phyloP scores from a whole-genome alignment of 2,113 vertebrate species.

The Cathartes aura region DNA sequence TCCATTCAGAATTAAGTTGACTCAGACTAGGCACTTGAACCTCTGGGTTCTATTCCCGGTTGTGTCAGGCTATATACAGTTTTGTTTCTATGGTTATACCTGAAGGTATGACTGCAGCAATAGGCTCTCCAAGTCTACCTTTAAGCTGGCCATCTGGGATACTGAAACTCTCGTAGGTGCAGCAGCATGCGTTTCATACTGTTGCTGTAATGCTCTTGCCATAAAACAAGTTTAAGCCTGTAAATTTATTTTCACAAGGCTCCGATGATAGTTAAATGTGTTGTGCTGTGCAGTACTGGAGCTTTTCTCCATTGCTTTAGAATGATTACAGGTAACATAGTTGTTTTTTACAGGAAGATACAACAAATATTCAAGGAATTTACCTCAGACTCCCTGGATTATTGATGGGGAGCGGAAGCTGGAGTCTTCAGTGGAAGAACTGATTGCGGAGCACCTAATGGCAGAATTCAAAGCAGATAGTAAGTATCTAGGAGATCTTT shows the following conservation, averaged over 20 bases:
- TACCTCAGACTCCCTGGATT: constrained; percentile 98
- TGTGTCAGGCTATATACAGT: background rate
- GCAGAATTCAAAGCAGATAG: constrained; percentile 87
- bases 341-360: constrained; percentile 85
- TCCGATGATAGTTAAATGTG: background rate
- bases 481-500: constrained; percentile 63
- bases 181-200: rapidly evolving
- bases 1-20: background rate
- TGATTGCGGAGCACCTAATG: constrained; percentile 90
- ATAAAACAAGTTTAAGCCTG: background rate
- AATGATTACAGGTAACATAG: background rate
- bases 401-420: constrained; percentile 95
- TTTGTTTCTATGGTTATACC: background rate
- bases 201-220: background rate
- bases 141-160: background rate
- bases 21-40: background rate
- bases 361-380: constrained; percentile 94
- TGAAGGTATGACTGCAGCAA: background rate
- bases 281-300: background rate
- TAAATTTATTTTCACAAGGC: background rate
- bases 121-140: background rate
- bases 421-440: constrained; percentile 97
- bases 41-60: background rate
- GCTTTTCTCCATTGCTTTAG: background rate
- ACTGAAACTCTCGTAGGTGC: background rate